These are phyloP conservation scores for Leptoteleia sp. DNA, from an alignment of 1,140 invertebrate genomes.

Conservation along the genomic window DNA sequence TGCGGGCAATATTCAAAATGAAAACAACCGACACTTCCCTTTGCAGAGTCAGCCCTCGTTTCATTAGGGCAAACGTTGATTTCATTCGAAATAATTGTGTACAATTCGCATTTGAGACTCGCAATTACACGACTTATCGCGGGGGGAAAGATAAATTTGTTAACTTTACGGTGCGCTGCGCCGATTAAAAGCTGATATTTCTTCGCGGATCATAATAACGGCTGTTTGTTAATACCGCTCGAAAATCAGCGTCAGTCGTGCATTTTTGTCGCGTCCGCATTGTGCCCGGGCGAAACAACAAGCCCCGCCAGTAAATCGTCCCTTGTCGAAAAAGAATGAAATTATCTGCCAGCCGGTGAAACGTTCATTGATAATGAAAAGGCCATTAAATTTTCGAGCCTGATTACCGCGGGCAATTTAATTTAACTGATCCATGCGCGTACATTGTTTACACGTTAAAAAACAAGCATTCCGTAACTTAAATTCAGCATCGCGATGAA, in stretches of 20 bases:
- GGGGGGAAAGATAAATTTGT: background rate
- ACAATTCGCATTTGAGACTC: too few relatives aligned
- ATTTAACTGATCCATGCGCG: constrained; percentile 5
- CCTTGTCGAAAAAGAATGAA: background rate
- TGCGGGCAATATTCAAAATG: background rate
- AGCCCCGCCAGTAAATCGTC: background rate
- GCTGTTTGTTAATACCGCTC: constrained; percentile 2
- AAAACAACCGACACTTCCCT: background rate
- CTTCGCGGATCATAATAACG: constrained; percentile 1
- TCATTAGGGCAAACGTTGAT: background rate
- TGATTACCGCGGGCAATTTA: constrained; percentile 1
- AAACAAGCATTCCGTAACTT: constrained; percentile 31
- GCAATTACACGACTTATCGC: too few relatives aligned
- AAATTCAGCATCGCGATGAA: constrained; percentile 32
- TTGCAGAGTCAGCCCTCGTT: too few relatives aligned
- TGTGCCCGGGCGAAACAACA: background rate
- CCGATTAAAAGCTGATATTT: constrained; percentile 3
- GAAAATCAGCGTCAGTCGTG: background rate
- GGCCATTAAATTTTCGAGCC: constrained; percentile 8
- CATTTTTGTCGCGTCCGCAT: background rate
- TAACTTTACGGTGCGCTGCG: background rate
- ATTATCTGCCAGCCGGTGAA: background rate
- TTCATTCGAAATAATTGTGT: background rate
- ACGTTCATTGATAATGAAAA: constrained; percentile 13
- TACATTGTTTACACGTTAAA: constrained; percentile 39